Evolutionary conservation across 2,797 vertebrate genomes (phyloP), one percentile per base, ranked within the genome.

Genomic region (Lepidocolaptes lacrymiger): DNA sequence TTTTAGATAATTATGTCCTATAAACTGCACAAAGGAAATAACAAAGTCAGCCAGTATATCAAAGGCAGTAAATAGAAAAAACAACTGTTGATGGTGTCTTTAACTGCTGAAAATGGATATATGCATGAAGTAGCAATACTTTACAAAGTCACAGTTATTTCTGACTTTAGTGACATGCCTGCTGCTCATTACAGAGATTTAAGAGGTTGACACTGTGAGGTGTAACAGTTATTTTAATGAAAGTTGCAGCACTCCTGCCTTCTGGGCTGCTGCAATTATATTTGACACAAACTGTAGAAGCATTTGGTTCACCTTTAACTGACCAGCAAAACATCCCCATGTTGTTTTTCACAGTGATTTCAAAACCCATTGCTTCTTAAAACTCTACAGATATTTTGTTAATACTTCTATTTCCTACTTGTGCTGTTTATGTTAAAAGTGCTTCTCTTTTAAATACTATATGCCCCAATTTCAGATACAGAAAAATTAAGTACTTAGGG

Each of bases 1-100:
- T 69, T 93, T 90, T 61, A 88, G 93, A 79, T 79, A 88, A 95
- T 91, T 91, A 94, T 43, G 66, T 88, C 74, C 77, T 84, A 73
- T 88, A 76, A 95, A 68, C 74, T 34, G 2, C 85, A 95, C 59
- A 85, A 95, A 93, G 83, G 79, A 87, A 96, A 84, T 81, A 88
- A 96, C 83, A 82, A 91, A 94, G 86, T 93, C 85, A 87, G 85
- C 74, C 85, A 82, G 69, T 90, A 96, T 94, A 96, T 94, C 95
- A 96, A 83, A 63, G 44, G 77, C 46, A 91, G 48, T 61, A 67
- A 86, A 77, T 28, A 90, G 83, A 79, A 85, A 85, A 96, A 78
- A 68, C 34, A 56, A 61, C 80, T 79, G 77, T 73, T 91, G 91
- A 91, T 63, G 77, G 68, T 93, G 64, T 79, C 88, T 95, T 82